Evolutionary conservation across 2,797 vertebrate genomes (phyloP), one percentile per base, ranked within the genome.

Genomic region (Neosilurus mollespiculum): DNA sequence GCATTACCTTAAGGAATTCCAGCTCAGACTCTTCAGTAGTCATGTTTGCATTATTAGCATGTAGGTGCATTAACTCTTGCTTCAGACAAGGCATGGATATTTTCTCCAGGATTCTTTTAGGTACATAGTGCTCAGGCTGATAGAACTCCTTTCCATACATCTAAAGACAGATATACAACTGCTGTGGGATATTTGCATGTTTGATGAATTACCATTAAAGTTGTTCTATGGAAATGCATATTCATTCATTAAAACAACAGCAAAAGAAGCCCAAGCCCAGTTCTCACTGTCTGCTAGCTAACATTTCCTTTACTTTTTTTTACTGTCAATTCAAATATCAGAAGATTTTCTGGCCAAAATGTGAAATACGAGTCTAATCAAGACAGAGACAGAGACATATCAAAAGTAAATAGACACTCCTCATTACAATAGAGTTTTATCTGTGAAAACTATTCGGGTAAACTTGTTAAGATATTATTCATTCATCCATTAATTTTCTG

Each of bases 111-210:
- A 95, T 84, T 15, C 94, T 95, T 86, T 92, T 94, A 67, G 96
- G 93, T 76, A 97, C 84, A 1, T 97, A 97, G 85, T 97, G 96
- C 92, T 98, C 96, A 34, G 95, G 93, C 61, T 91, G 94, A 90
- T 94, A 97, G 91, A 95, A 96, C 80, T 90, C 93, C 86, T 93
- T 95, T 37, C 93, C 94, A 3, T 94, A 95, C 71, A 95, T 92
- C 96, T 97, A 87, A 78, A 83, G 49, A 51, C 43, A 72, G 70
- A 9, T 53, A 53, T 15, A 72, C 70, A 72, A 70, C 3, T 14
- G 9, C 10, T 20, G 37, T 70, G 11, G 20, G 37, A n/a, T 14
- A n/a, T 49, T 51, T 71, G 22, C 0, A 53, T 9, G 26, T 37
- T 67, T 37, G 20, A 20, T 67, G 2, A 8, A 37, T 37, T 16